Evolutionary conservation across 2,797 vertebrate species (phyloP).

Genomic region (Acomys russatus): DNA sequence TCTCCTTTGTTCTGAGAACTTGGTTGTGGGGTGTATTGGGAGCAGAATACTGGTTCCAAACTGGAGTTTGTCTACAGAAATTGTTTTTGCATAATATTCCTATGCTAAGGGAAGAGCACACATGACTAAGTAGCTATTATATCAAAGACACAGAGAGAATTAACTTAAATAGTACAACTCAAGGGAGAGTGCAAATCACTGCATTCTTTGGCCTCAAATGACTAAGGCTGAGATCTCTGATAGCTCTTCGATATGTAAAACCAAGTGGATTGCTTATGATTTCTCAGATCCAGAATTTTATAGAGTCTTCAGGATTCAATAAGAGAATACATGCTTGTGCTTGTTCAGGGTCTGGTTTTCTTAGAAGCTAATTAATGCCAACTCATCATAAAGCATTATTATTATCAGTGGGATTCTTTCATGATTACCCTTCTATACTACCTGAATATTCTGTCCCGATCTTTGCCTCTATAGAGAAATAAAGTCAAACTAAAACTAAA

Average conservation of each 20-base stretch:
- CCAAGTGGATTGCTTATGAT: not conserved
- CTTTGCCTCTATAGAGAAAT: slow-evolving; percentile 18
- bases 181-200: not conserved
- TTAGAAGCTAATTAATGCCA: slow-evolving; percentile 43
- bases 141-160: not conserved
- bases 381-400: not conserved
- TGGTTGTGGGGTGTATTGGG: not conserved
- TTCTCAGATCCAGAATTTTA: not conserved
- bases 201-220: not conserved
- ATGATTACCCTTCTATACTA: not conserved
- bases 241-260: not conserved
- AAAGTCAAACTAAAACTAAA: not conserved
- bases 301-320: not conserved
- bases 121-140: not conserved
- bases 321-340: not conserved
- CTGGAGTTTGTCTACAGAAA: not conserved
- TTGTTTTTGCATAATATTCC: not conserved
- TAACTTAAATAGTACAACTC: not conserved
- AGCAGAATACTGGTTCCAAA: not conserved
- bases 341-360: not conserved
- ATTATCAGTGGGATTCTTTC: not conserved
- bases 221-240: not conserved
- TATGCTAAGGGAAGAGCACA: not conserved
- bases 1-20: not conserved
- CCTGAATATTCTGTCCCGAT: not conserved